A percentile compares a stretch with the other conserved stretches of the same genome.
These are phyloP conservation scores for Macroglossus sobrinus DNA, from an alignment of 2,113 vertebrate species.

Conservation along the genomic window DNA sequence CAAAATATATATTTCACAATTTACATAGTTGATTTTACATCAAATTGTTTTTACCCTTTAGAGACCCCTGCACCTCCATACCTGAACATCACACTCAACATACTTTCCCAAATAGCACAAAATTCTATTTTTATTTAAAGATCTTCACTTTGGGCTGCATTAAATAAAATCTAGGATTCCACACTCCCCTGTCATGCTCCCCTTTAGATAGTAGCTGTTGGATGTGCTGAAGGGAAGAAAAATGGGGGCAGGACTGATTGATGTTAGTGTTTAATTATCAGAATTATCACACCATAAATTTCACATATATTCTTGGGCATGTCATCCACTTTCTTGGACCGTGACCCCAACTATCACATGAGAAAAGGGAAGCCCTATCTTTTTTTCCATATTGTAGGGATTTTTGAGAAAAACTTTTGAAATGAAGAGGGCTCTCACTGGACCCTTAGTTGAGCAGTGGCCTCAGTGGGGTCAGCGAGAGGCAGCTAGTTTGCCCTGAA, in stretches of 20 bases:
- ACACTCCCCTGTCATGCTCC: accelerated
- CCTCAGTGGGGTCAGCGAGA: background rate
- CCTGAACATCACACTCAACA: background rate
- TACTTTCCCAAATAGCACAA: background rate
- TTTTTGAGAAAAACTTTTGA: background rate
- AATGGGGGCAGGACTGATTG: no score
- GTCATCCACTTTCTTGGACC: background rate
- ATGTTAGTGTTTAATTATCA: background rate
- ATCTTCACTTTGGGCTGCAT: background rate
- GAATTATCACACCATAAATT: background rate
- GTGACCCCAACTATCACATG: background rate
- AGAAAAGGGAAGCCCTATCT: background rate
- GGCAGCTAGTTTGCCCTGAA: background rate
- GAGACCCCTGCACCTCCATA: background rate
- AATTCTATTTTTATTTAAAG: background rate
- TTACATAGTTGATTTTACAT: background rate
- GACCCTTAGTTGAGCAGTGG: background rate
- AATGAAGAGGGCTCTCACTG: background rate
- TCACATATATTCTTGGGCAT: background rate
- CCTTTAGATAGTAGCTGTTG: background rate
- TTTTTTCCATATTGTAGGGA: background rate
- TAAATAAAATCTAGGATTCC: background rate
- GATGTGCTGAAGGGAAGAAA: background rate
- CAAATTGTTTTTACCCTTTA: background rate
- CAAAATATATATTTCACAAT: background rate